Evolutionary conservation across 2,113 vertebrate species (phyloP).

Genomic region (Falco punctatus): DNA sequence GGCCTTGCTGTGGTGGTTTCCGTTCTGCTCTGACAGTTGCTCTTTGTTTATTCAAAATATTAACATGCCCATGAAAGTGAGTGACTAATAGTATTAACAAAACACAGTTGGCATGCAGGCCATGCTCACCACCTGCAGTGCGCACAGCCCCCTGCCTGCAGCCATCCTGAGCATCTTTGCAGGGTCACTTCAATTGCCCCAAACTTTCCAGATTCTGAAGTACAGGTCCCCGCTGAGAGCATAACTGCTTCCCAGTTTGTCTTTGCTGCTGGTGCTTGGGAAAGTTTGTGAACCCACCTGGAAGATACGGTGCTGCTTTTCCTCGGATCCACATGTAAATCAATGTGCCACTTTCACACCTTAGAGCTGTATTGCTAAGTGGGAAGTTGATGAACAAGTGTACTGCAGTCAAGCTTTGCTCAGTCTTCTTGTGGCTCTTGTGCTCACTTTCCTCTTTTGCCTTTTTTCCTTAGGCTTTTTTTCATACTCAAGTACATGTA

Average conservation of each 20-base stretch:
- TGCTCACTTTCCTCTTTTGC: not conserved
- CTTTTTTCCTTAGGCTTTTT: not conserved
- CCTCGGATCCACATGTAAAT: fast-evolving
- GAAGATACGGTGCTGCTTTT: not conserved
- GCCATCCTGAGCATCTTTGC: not conserved
- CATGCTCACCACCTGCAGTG: not conserved
- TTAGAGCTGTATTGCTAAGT: fast-evolving
- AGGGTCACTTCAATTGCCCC: no score
- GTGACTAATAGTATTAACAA: not conserved
- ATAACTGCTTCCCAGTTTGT: not conserved
- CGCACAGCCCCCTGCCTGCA: not conserved
- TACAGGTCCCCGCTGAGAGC: not conserved
- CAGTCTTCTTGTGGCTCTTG: not conserved
- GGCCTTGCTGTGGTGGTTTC: fast-evolving
- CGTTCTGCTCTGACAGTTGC: not conserved
- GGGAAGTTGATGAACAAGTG: not conserved
- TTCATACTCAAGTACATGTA: not conserved
- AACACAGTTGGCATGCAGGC: not conserved
- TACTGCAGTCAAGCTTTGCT: fast-evolving
- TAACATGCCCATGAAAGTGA: not conserved
- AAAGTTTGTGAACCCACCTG: fast-evolving
- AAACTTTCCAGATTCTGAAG: fast-evolving
- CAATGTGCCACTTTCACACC: fast-evolving
- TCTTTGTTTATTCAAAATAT: not conserved
- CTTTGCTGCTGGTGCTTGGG: not conserved